Evolutionary conservation across 2,888 invertebrate species (phyloP), one percentile per base, ranked within the genome.

Genomic region (Nineta flava): DNA sequence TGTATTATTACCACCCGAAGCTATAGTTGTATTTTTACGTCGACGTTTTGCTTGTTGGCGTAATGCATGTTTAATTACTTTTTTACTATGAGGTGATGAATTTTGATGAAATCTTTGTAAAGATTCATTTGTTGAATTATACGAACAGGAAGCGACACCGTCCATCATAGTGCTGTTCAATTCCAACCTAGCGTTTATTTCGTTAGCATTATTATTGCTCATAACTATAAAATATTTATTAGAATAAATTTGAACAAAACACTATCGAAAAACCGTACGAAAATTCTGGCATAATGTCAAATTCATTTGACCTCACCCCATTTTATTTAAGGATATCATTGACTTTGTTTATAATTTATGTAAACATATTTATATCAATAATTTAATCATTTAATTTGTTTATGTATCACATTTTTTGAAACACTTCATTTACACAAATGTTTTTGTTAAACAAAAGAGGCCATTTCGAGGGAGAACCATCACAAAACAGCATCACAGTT

Each of bases 21-120:
- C 77, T 55, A 79, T 76, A 31, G 76, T 77, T 43, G 81, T 86
- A 68, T 87, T 88, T 70, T 87, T 88, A 62, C 83, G 77, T 59
- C 85, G 73, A 56, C 86, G 71, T 62, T 84, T 86, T 26, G 85
- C 85, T 66, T 79, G 79, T 62, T 79, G 79, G 56, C 81, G 77
- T 54, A 86, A 72, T 50, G 85, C 85, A 71, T 84, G 84, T 66
- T 84, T 85, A 54, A 76, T 75, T n/a, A 74, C 75, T 65, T 81
- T 82, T 59, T 81, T 77, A 58, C 76, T 81, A 38, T 38, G 15
- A 7, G 26, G 26, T 26, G 26, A 26, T 26, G 26, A 26, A 59
- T 73, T 70, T 51, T 60, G 58, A 53, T 60, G 46, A 13, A 51
- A 32, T 52, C 43, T 41, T 9, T 50, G 43, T 19, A 47, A 19